Base-by-base conservation (phyloP, 2,797 vertebrate species). In the Vultur gryphus region DNA sequence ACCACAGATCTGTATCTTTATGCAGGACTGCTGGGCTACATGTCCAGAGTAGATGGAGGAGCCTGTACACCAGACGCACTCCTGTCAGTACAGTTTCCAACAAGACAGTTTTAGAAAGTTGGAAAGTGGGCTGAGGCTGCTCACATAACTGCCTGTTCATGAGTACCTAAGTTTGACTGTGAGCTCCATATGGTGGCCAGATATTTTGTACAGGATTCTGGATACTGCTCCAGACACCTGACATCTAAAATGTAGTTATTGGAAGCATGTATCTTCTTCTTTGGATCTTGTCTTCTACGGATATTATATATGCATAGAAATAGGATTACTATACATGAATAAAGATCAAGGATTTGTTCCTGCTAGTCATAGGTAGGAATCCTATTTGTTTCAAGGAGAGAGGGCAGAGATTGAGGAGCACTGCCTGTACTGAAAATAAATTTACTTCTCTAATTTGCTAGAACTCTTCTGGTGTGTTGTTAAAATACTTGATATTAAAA, bases 401-500 rank as follows among this genome's bases (percentile, higher is more conserved):
- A 37, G 7, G 24, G 35, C n/a, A 52, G 31, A 52, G 16, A 52
- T 4, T 29, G n/a, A 87, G 13, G 6, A 78, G 10, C 9, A 65
- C 12, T 75, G 6, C 10, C 17, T 65, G 10, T 48, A 31, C 10
- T 55, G 39, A 52, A 85, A 67, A 73, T 44, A 86, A 64, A 51
- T 33, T 12, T 41, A 19, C 48, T 57, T 85, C 28, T 62, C 55
- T 43, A 31, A 62, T 48, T 41, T 46, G 5, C 31, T 67, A 2
- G 3, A 90, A 83, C 77, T 81, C 28, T 81, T 23, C 39, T 44
- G 14, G 20, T 0, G 0, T 44, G 16, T 17, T 71, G 4, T 31
- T 65, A 61, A 67, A 69, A 59, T 18, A 59, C 20, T 20, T 26
- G 17, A 41, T 51, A 29, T 29, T 69, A 31, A 75, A 85, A 76